These are phyloP conservation scores for Colaptes auratus DNA, from an alignment of 2,113 vertebrate genomes.

Conservation along the genomic window DNA sequence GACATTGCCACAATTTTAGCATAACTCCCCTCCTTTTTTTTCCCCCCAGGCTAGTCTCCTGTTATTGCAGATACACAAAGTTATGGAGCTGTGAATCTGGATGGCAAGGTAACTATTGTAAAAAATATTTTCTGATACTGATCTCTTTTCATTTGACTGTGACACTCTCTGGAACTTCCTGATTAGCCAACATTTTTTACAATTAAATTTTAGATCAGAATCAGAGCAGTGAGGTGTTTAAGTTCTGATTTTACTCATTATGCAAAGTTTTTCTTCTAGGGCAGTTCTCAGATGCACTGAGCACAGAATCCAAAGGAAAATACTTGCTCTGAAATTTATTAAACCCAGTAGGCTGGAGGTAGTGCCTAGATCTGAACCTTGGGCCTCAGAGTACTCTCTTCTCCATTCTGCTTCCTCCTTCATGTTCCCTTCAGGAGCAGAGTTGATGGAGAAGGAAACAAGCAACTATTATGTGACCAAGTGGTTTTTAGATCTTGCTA, in stretches of 20 bases:
- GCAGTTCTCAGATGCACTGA: neutral
- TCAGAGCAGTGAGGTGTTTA: neutral
- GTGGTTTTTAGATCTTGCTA: neutral
- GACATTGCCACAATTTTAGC: neutral
- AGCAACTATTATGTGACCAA: neutral
- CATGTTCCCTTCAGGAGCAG: neutral
- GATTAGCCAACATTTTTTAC: neutral
- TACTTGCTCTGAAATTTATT: neutral
- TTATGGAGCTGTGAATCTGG: neutral
- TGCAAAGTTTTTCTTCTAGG: neutral
- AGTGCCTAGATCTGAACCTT: neutral
- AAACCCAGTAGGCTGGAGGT: neutral
- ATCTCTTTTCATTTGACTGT: neutral
- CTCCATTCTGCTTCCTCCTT: neutral
- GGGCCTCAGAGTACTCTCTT: neutral
- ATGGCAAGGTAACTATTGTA: neutral
- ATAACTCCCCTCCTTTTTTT: neutral
- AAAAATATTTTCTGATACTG: neutral
- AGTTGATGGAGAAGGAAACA: neutral
- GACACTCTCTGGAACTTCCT: neutral
- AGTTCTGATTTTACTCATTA: slow-evolving; percentile 5
- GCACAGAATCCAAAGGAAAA: neutral
- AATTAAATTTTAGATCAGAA: neutral
- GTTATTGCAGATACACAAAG: neutral
- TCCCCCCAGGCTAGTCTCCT: neutral